A percentile compares a stretch with the other conserved stretches of the same genome.
Evolutionary conservation across 2,888 invertebrate genomes (phyloP).

Genomic region (Oligia strigilis): DNA sequence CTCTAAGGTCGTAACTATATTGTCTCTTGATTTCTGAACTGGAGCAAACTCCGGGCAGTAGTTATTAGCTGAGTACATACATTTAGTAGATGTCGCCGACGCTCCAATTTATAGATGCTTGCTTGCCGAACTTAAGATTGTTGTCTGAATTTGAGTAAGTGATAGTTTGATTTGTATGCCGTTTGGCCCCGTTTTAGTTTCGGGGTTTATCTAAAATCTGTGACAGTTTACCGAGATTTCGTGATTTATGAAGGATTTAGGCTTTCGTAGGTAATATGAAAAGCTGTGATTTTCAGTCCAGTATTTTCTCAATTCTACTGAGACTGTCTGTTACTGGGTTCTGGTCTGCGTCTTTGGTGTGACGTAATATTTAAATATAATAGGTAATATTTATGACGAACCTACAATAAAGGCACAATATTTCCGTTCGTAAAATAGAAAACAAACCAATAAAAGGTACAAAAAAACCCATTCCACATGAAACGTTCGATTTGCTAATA

Average conservation of each 20-base stretch:
- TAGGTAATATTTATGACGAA: too few species aligned
- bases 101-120: slow-evolving; percentile 57
- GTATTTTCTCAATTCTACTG: background rate
- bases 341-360: background rate
- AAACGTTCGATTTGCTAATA: slow-evolving; percentile 40
- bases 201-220: background rate
- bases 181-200: slow-evolving; percentile 2
- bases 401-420: background rate
- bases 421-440: slow-evolving; percentile 10
- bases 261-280: background rate
- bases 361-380: background rate
- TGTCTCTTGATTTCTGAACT: slow-evolving; percentile 64
- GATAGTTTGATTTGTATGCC: slow-evolving; percentile 49
- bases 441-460: slow-evolving; percentile 14
- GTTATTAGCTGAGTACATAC: slow-evolving; percentile 54
- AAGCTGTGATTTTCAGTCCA: background rate
- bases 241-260: background rate
- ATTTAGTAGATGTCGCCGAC: slow-evolving; percentile 52
- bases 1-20: slow-evolving; percentile 47
- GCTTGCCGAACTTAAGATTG: slow-evolving; percentile 50
- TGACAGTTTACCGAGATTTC: background rate
- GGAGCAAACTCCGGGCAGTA: slow-evolving; percentile 61
- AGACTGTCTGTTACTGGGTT: background rate
- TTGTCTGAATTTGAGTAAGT: slow-evolving; percentile 42
- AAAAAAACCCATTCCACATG: slow-evolving; percentile 45